These are phyloP conservation scores for Caenorhabditis uteleia DNA, from an alignment of 2,888 invertebrate species.

Conservation along the genomic window DNA sequence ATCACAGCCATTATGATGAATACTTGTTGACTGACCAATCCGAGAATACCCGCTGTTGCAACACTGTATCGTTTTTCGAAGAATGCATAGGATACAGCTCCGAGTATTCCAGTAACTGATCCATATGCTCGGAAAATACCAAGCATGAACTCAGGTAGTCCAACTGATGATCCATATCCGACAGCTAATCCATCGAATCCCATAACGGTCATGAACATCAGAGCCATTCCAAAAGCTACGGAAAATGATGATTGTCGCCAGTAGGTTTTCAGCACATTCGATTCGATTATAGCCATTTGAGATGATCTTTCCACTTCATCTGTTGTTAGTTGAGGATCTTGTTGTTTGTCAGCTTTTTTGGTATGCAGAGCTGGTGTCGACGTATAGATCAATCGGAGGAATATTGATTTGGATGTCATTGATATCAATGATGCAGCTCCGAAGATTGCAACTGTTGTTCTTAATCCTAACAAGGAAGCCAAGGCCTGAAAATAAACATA, in stretches of 20 bases:
- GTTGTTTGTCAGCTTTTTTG: constrained; percentile 27
- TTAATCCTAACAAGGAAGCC: constrained; percentile 28
- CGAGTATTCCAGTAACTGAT: constrained; percentile 50
- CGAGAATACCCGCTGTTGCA: constrained; percentile 58
- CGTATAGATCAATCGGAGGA: constrained; percentile 29
- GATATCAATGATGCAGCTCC: constrained; percentile 37
- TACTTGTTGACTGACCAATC: constrained; percentile 57
- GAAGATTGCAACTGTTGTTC: constrained; percentile 34
- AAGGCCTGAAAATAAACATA: constrained; percentile 31
- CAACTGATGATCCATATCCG: constrained; percentile 58
- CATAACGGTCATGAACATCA: constrained; percentile 65
- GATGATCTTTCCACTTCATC: not conserved
- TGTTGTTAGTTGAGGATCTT: not conserved
- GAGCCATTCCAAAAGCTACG: constrained; percentile 61
- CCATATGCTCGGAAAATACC: constrained; percentile 57
- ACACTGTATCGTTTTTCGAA: constrained; percentile 58
- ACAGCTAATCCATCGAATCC: constrained; percentile 65
- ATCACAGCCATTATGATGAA: constrained; percentile 54
- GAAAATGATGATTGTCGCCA: constrained; percentile 50
- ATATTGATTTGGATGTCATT: constrained; percentile 39
- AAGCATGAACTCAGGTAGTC: constrained; percentile 57
- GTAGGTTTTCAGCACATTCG: constrained; percentile 32
- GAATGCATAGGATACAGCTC: constrained; percentile 60
- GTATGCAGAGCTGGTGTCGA: constrained; percentile 29
- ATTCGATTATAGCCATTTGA: constrained; percentile 9